A percentile compares a stretch with the other conserved stretches of the same genome.
Conservation (phyloP, 2,888 invertebrate species). For the Caenorhabditis sp. region DNA sequence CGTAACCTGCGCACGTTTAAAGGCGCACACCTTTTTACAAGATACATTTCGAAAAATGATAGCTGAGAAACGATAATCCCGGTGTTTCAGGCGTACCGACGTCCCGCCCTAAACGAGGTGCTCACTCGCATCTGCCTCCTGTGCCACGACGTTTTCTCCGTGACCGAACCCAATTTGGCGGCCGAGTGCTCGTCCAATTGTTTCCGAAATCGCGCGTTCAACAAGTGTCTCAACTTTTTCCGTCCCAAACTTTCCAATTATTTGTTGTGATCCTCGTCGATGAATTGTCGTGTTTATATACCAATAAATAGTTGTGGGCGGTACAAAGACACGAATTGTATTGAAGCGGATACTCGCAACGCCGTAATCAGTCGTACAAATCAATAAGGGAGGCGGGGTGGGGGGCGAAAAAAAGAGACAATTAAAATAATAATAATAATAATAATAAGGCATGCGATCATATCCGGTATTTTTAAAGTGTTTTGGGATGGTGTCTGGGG, state of each 20-base stretch:
- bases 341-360: neutral
- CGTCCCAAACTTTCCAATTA: conserved; percentile 41
- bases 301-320: conserved; percentile 1
- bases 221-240: conserved; percentile 61
- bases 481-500: no score
- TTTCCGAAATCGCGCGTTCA: conserved; percentile 68
- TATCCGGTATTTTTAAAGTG: no score
- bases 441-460: no score
- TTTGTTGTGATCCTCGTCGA: no score
- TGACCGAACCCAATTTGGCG: conserved; percentile 68
- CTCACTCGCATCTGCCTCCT: conserved; percentile 71
- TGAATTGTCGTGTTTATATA: neutral
- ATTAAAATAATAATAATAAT: no score
- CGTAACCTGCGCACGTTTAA: no score
- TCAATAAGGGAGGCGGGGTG: no score
- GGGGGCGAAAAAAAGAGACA: no score
- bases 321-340: neutral
- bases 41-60: no score
- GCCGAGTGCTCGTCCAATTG: conserved; percentile 71
- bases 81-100: conserved; percentile 65
- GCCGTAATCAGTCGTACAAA: no score
- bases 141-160: conserved; percentile 74
- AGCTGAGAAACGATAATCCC: no score
- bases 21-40: neutral
- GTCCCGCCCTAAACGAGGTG: conserved; percentile 69